Conservation (phyloP, 2,888 invertebrate species). For the Philaethria dido region DNA sequence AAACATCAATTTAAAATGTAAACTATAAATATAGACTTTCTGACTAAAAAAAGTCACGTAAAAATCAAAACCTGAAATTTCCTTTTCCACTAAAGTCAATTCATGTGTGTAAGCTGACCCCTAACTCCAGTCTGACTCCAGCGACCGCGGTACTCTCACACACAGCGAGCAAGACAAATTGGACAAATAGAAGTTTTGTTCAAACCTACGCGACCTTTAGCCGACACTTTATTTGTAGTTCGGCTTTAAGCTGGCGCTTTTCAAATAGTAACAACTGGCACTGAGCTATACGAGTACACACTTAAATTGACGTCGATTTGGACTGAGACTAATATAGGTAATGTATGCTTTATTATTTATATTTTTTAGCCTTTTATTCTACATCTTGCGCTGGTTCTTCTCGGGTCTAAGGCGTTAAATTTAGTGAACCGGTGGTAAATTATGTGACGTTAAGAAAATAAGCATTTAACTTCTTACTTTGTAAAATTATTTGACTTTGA, state of each 20-base stretch:
- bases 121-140: neutral
- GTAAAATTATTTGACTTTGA: too few relatives aligned
- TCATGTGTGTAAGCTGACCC: neutral
- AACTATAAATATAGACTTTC: too few relatives aligned
- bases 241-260: slow-evolving; percentile 16
- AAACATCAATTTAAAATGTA: too few relatives aligned
- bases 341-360: neutral
- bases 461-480: too few relatives aligned
- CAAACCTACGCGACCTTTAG: slow-evolving; percentile 18
- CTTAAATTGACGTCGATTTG: too few relatives aligned
- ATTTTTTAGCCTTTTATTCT: too few relatives aligned
- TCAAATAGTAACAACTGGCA: slow-evolving; percentile 3
- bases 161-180: slow-evolving; percentile 24
- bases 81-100: neutral
- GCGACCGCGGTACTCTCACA: neutral
- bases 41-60: neutral
- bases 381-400: too few relatives aligned
- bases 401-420: too few relatives aligned
- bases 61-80: neutral
- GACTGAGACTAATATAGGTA: too few relatives aligned
- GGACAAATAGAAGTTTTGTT: slow-evolving; percentile 27
- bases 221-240: slow-evolving; percentile 17
- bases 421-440: too few relatives aligned
- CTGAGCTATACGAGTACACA: too few relatives aligned
- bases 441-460: too few relatives aligned